Evolutionary conservation across 2,113 vertebrate genomes (phyloP).

Genomic region (Glaucomys volans): DNA sequence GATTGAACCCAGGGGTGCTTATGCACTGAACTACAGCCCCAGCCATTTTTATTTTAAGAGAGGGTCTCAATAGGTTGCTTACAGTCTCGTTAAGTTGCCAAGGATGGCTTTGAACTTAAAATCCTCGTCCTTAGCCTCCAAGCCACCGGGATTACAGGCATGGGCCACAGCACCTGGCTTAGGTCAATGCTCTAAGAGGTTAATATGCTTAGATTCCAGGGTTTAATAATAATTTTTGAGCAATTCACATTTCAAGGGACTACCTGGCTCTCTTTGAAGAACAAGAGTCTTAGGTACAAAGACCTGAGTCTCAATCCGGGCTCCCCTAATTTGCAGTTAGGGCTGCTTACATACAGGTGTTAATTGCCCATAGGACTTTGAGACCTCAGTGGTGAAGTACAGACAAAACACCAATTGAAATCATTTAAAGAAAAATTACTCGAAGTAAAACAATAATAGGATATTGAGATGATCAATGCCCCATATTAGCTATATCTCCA

Average conservation of each 20-base stretch:
- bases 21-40: too few relatives aligned
- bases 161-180: background rate
- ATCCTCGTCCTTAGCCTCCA: too few relatives aligned
- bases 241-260: background rate
- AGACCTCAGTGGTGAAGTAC: background rate
- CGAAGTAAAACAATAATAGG: background rate
- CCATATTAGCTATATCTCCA: background rate
- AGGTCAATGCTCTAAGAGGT: background rate
- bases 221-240: background rate
- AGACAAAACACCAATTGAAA: background rate
- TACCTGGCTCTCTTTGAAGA: background rate
- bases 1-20: too few relatives aligned
- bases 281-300: background rate
- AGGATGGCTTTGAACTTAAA: too few relatives aligned
- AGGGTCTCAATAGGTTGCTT: too few relatives aligned
- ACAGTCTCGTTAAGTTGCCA: too few relatives aligned
- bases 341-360: background rate
- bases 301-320: background rate
- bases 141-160: too few relatives aligned
- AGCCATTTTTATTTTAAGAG: too few relatives aligned
- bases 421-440: background rate
- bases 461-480: background rate
- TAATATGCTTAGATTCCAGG: background rate
- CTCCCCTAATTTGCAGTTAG: background rate
- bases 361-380: background rate